Percentiles rank a stretch among this genome's conserved stretches.
Conservation (phyloP, 92 coral and sea anemone genomes). For the Umimayanthus kanabou region DNA sequence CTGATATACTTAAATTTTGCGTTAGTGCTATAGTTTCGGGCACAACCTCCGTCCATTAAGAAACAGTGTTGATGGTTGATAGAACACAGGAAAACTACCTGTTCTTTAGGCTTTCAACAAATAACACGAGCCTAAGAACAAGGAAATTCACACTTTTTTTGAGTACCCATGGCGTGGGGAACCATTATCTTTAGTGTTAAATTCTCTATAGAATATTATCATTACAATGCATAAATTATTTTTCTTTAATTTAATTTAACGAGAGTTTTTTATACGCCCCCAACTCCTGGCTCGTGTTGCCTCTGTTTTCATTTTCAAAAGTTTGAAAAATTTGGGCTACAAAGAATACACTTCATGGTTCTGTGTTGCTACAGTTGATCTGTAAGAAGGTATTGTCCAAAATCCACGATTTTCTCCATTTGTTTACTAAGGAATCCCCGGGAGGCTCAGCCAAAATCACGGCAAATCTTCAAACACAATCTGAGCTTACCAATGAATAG, state of each 20-base stretch:
- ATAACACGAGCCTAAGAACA: background rate
- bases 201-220: constrained; percentile 2
- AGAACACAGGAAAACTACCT: background rate
- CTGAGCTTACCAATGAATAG: constrained; percentile 27
- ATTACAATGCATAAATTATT: constrained; percentile 24
- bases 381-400: background rate
- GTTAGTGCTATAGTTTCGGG: background rate
- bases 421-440: constrained; percentile 16
- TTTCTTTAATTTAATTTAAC: background rate
- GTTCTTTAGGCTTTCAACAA: background rate
- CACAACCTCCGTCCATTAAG: background rate
- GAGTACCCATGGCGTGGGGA: background rate
- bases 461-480: constrained; percentile 23
- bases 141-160: constrained; percentile 19
- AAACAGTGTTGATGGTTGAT: background rate
- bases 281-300: background rate
- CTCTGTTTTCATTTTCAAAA: background rate
- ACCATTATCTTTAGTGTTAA: constrained; percentile 6
- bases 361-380: constrained; percentile 3
- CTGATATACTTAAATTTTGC: background rate
- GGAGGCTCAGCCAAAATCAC: constrained; percentile 21
- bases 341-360: background rate
- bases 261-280: background rate
- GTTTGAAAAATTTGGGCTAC: constrained; percentile 16
- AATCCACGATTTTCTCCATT: background rate